These are phyloP conservation scores for Xiphophorus maculatus DNA, from an alignment of 2,113 vertebrate genomes.

Conservation along the genomic window DNA sequence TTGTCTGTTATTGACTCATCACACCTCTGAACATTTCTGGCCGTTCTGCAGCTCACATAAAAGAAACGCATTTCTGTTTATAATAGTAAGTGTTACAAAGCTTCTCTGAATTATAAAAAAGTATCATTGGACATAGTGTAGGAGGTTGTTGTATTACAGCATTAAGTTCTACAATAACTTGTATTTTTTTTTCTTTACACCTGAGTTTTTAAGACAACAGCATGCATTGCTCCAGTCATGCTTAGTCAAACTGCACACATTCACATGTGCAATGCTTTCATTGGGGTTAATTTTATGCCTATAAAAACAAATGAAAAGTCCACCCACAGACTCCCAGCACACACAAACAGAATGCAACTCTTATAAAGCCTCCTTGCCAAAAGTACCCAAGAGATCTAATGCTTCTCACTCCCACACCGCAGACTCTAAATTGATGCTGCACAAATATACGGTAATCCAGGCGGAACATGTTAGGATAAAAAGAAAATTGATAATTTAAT, in stretches of 20 bases:
- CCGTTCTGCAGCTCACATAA: background rate
- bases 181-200: background rate
- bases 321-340: conserved; percentile 38
- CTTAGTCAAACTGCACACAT: conserved; percentile 9
- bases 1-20: background rate
- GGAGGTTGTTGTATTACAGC: conserved; percentile 18
- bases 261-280: conserved; percentile 13
- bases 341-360: conserved; percentile 35
- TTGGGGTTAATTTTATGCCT: conserved; percentile 20
- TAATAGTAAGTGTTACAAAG: background rate
- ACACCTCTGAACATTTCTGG: background rate
- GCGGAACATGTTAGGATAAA: background rate
- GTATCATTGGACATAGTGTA: conserved; percentile 19
- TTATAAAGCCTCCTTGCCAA: conserved; percentile 10
- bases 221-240: conserved; percentile 3
- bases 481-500: background rate
- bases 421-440: conserved; percentile 13
- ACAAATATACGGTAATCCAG: background rate
- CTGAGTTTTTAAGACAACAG: background rate
- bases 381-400: conserved; percentile 27
- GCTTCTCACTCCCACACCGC: conserved; percentile 40
- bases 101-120: background rate
- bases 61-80: background rate
- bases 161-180: conserved; percentile 12
- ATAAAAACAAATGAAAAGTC: conserved; percentile 45